phyloP scores from a whole-genome alignment of 2,797 vertebrate species.

The Halcyon chelicuti region DNA sequence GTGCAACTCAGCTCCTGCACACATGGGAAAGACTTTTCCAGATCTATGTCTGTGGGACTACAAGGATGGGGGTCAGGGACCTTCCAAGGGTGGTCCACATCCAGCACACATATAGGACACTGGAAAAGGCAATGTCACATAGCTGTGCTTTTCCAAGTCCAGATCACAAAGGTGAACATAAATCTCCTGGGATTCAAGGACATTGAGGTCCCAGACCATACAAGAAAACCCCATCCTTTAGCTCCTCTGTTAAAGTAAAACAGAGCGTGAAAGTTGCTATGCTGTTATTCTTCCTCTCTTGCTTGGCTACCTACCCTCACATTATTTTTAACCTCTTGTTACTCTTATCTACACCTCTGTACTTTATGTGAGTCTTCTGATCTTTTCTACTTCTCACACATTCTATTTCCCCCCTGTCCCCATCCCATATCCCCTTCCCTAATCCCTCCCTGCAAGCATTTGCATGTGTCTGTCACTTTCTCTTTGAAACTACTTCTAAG shows the following conservation, averaged over 20 bases:
- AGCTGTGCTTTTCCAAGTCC: background rate
- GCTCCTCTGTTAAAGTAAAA: background rate
- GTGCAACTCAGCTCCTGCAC: background rate
- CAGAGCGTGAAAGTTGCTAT: background rate
- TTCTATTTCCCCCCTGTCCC: background rate
- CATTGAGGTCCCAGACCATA: background rate
- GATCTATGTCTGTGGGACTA: background rate
- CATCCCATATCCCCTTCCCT: background rate
- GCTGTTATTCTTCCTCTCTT: background rate
- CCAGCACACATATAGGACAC: background rate
- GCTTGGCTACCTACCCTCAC: background rate
- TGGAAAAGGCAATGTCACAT: fast-evolving
- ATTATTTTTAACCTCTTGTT: background rate
- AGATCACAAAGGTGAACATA: background rate
- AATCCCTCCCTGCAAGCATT: background rate
- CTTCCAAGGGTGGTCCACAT: background rate
- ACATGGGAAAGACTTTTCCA: background rate
- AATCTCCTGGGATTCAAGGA: background rate
- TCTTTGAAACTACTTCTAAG: constrained; percentile 1
- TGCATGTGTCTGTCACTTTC: background rate
- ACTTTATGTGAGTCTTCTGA: background rate
- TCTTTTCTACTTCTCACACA: fast-evolving
- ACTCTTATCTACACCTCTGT: background rate
- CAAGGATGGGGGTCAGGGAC: background rate
- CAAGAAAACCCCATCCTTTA: background rate